A percentile compares a stretch with the other conserved stretches of the same genome.
These are phyloP conservation scores for Podarcis lilfordi DNA, from an alignment of 2,797 vertebrate species.

Conservation along the genomic window DNA sequence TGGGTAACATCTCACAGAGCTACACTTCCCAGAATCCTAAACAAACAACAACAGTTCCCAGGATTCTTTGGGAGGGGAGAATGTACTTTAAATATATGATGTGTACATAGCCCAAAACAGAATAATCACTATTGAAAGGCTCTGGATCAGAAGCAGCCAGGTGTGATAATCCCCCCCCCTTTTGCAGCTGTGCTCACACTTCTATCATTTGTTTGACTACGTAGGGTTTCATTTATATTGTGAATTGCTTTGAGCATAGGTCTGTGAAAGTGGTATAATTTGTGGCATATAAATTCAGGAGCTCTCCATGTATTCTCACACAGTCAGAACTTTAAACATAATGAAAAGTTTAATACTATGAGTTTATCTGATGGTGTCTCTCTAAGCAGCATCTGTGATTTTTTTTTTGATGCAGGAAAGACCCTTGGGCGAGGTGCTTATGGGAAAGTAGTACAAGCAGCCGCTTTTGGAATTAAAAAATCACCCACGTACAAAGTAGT, in stretches of 20 bases:
- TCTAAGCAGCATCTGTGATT: constrained; percentile 21
- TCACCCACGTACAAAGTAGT: constrained; percentile 88
- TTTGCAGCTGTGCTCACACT: neutral
- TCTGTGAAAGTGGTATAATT: neutral
- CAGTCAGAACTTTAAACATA: neutral
- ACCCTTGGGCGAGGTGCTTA: constrained; percentile 92
- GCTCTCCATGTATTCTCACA: neutral
- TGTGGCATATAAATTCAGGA: neutral
- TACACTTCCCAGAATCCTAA: too few relatives aligned
- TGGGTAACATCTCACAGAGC: too few relatives aligned
- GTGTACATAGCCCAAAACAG: neutral
- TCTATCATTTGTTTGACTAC: neutral
- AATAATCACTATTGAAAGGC: neutral
- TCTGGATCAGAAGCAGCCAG: neutral
- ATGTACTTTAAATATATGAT: too few relatives aligned
- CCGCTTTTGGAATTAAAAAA: constrained; percentile 89
- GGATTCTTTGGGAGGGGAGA: too few relatives aligned
- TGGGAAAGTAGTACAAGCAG: constrained; percentile 93
- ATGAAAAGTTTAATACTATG: neutral
- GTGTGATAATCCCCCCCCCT: neutral
- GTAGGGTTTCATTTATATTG: neutral
- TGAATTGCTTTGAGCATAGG: neutral
- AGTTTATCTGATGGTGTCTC: neutral
- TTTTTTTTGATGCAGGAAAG: constrained; percentile 81
- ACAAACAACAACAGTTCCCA: too few relatives aligned